These are phyloP conservation scores for Podotricha telesiphe DNA, from an alignment of 2,888 invertebrate species.

Conservation along the genomic window DNA sequence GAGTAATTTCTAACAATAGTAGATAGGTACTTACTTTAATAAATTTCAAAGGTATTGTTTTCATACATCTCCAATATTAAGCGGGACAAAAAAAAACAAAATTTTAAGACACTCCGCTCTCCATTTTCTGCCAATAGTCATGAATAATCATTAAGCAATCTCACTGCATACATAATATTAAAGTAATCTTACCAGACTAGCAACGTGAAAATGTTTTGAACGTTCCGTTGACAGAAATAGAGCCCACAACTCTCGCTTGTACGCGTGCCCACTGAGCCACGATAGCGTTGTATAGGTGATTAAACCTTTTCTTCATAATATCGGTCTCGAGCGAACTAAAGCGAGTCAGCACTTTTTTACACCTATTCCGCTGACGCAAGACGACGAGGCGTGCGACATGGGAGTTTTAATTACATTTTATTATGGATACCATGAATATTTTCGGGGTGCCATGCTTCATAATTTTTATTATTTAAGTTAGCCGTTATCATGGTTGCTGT, in stretches of 20 bases:
- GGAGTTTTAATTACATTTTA: slow-evolving; percentile 10
- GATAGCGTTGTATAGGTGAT: background rate
- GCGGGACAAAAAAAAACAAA: no score
- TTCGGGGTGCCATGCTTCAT: background rate
- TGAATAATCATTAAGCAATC: no score
- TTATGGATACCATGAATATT: background rate
- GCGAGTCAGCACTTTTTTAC: slow-evolving; percentile 7
- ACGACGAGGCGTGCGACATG: background rate
- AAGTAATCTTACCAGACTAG: no score
- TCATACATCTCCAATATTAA: no score
- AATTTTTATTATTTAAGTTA: background rate
- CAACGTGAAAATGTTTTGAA: no score
- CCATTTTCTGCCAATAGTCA: no score
- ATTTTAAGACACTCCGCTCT: no score
- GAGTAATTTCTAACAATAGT: slow-evolving; percentile 10
- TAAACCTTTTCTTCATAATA: background rate
- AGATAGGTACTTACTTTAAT: no score
- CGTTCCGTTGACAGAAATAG: background rate
- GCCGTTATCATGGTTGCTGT: no score
- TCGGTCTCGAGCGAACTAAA: background rate
- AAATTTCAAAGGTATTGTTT: no score
- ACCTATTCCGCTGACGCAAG: slow-evolving; percentile 4
- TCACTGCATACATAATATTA: no score
- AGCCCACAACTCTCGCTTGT: background rate
- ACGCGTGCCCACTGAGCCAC: background rate